A percentile compares a stretch with the other conserved stretches of the same genome.
phyloP scores from a whole-genome alignment of 1,140 invertebrate species.

The Lordiphosa collinella region DNA sequence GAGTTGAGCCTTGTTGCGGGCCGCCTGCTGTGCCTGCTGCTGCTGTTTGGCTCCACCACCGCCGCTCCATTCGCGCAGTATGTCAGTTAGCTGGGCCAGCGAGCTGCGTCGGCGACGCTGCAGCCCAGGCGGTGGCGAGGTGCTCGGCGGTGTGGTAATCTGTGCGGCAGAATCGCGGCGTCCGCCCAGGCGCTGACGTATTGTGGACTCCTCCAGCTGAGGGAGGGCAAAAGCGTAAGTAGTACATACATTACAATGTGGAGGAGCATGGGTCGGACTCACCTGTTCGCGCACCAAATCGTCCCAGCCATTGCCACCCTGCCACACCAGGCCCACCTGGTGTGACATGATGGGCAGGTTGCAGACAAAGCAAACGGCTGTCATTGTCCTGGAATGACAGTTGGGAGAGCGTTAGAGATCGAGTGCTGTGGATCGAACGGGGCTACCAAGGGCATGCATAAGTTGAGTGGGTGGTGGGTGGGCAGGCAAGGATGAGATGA shows the following conservation, averaged over 20 bases:
- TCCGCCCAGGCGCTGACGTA: constrained; percentile 88
- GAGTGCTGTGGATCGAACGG: no score
- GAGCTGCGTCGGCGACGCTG: constrained; percentile 89
- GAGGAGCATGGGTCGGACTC: not conserved
- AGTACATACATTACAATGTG: not conserved
- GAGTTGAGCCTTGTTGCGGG: constrained; percentile 84
- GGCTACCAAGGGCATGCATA: constrained; percentile 5
- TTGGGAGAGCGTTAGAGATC: not conserved
- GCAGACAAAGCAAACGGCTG: constrained; percentile 96
- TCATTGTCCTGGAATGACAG: constrained; percentile 88
- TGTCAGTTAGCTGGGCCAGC: constrained; percentile 92
- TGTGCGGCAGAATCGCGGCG: constrained; percentile 92
- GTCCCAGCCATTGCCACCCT: constrained; percentile 95
- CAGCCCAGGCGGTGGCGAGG: constrained; percentile 80
- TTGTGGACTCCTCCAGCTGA: constrained; percentile 88
- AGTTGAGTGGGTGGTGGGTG: no score
- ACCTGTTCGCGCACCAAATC: constrained; percentile 90
- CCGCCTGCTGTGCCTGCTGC: constrained; percentile 33
- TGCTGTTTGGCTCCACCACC: constrained; percentile 81
- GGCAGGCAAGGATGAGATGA: no score
- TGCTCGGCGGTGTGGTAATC: constrained; percentile 89
- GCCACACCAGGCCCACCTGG: constrained; percentile 95
- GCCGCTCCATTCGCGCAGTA: constrained; percentile 91
- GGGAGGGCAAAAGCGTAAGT: not conserved
- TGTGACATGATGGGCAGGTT: constrained; percentile 95